Base-by-base conservation (phyloP, 2,888 invertebrate species). In the Hypselothyrea guttata region DNA sequence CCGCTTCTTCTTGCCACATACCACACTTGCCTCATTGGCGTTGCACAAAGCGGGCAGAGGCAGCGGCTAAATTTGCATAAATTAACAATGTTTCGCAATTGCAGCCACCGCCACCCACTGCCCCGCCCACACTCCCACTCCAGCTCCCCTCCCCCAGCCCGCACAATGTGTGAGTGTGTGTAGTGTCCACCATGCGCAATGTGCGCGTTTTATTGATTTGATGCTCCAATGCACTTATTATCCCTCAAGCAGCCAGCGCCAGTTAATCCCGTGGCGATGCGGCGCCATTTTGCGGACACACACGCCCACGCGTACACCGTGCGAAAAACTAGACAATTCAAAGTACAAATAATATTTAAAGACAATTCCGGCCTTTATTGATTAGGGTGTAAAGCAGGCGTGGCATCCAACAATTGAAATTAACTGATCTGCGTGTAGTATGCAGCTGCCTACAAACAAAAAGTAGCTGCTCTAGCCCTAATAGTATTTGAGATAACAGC, bases 141-240 rank as follows among this genome's bases (percentile, higher is more conserved):
- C 22, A 33, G 15, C 27, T 44, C 27, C 22, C n/a, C 9, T 42
- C 38, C 7, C 61, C 33, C 42, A 54, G 44, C 15, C 12, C 44
- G 31, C 40, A 12, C 41, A 42, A 16, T 30, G 41, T 54, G 48
- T 55, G 33, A 46, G 40, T 47, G 48, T 56, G 61, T 57, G 60
- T 33, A 49, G 61, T 75, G 55, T 62, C 77, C 63, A 75, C 51
- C 78, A 67, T 75, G 72, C 55, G 77, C 78, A 57, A 73, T 79
- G 64, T 71, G 56, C 71, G 83, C 71, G 69, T 88, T 88, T 73
- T 88, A 88, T 71, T 88, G 88, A 65, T 86, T 87, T 73, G 88
- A 84, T 75, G 87, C 82, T 81, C 60, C 84, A 78, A 77, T 81
- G 84, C 78, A 84, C 84, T 81, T 81, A 84, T 78, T 81, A 78